phyloP scores from a whole-genome alignment of 2,113 vertebrate genomes.

The Corydoras maculifer region DNA sequence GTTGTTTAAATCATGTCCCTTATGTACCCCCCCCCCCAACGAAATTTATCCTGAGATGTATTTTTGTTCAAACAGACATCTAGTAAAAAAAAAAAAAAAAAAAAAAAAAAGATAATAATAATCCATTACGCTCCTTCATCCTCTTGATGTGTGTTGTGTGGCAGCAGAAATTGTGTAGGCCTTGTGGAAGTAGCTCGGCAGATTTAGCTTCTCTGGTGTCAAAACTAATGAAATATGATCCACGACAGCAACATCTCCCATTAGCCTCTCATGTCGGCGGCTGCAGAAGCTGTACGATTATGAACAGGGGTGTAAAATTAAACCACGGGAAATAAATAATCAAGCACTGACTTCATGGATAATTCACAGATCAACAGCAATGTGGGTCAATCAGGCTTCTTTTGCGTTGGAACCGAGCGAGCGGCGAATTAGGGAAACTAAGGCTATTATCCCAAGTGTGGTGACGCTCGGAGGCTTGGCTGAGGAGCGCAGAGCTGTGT shows the following conservation, averaged over 20 bases:
- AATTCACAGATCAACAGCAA: conserved; percentile 48
- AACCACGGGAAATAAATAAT: conserved; percentile 46
- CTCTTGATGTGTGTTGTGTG: background rate
- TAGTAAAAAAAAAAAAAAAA: background rate
- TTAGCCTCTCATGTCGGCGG: conserved; percentile 20
- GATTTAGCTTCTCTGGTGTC: conserved; percentile 43
- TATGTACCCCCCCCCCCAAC: no score
- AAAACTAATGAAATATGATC: conserved; percentile 48
- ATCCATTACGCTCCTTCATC: background rate
- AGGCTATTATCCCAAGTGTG: conserved; percentile 56
- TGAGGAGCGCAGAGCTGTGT: conserved; percentile 45
- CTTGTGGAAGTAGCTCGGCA: background rate
- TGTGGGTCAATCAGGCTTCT: conserved; percentile 44
- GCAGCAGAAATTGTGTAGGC: background rate
- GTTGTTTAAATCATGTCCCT: no score
- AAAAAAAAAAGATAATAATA: background rate
- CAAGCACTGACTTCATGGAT: conserved; percentile 44
- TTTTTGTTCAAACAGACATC: background rate
- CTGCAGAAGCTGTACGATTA: conserved; percentile 33
- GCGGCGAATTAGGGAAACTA: conserved; percentile 46
- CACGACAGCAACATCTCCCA: conserved; percentile 40
- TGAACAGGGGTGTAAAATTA: conserved; percentile 32
- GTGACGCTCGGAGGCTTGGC: conserved; percentile 38
- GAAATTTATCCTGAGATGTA: no score
- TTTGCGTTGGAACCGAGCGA: conserved; percentile 43